Conservation (phyloP, 2,113 vertebrate species). For the Coreoperca whiteheadi region DNA sequence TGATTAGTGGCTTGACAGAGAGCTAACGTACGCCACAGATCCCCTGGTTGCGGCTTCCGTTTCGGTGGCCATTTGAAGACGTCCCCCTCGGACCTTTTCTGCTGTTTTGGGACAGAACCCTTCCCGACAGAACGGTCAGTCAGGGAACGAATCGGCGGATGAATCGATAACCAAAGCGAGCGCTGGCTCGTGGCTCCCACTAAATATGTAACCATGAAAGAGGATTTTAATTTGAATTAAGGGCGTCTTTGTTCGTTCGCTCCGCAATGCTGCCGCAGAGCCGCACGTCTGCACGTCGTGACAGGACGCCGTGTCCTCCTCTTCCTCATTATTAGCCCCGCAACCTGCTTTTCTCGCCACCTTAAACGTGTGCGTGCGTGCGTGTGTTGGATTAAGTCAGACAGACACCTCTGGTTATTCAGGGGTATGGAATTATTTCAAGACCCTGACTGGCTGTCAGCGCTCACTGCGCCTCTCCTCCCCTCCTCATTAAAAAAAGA, state of each 20-base stretch:
- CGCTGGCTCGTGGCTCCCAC: too few species aligned
- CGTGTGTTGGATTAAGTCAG: slow-evolving; percentile 63
- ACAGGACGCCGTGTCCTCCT: not conserved
- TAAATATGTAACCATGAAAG: too few species aligned
- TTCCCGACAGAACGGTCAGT: too few species aligned
- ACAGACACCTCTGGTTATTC: slow-evolving; percentile 78
- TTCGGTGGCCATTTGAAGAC: not conserved
- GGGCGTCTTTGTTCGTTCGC: not conserved
- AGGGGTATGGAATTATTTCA: slow-evolving; percentile 82
- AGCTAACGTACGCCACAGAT: not conserved
- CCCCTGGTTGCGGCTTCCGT: not conserved
- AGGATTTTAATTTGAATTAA: not conserved
- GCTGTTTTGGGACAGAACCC: too few species aligned
- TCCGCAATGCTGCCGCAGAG: too few species aligned
- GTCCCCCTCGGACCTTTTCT: too few species aligned
- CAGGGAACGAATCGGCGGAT: too few species aligned
- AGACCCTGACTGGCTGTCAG: slow-evolving; percentile 79
- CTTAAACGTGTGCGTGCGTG: slow-evolving; percentile 36
- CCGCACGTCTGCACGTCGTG: not conserved
- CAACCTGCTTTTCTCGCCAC: slow-evolving; percentile 48
- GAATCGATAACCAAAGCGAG: too few species aligned
- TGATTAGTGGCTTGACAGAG: not conserved
- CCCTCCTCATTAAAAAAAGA: slow-evolving; percentile 71
- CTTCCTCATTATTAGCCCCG: slow-evolving; percentile 36
- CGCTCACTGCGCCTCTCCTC: slow-evolving; percentile 65